Evolutionary conservation across 2,113 vertebrate genomes (phyloP).

Genomic region (Sterrhoptilus dennistouni): DNA sequence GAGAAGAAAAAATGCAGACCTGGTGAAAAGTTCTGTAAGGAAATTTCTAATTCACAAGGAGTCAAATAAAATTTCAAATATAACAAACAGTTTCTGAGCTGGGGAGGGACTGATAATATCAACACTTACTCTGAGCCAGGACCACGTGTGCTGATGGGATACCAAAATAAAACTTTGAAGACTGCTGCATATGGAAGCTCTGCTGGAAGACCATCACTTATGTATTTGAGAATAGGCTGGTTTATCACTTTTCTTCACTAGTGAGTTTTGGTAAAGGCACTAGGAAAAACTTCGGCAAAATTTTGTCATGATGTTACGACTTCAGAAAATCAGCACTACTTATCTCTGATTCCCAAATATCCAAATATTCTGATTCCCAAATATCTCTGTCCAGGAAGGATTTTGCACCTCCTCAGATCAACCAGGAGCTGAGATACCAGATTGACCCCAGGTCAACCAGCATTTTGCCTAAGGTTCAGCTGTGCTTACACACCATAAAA

Average conservation of each 20-base stretch:
- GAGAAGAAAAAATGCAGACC: background rate
- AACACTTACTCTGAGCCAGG: background rate
- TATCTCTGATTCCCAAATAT: background rate
- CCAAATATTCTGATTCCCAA: no score
- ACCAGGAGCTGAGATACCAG: background rate
- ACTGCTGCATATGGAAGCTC: background rate
- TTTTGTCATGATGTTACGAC: accelerated
- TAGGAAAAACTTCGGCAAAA: background rate
- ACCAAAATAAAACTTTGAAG: background rate
- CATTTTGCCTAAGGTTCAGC: background rate
- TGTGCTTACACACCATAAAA: background rate
- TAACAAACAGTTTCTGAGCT: background rate
- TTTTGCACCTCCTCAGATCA: background rate
- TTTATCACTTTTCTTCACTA: background rate
- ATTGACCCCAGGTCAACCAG: background rate
- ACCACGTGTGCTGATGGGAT: background rate
- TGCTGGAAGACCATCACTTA: background rate
- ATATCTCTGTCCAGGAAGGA: background rate
- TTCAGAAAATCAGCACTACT: background rate
- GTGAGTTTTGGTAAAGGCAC: background rate
- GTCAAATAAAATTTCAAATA: background rate
- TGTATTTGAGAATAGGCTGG: background rate
- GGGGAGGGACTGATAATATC: background rate
- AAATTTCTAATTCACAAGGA: background rate
- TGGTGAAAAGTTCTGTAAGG: background rate